phyloP scores from a whole-genome alignment of 2,113 vertebrate species.

The Calidris pugnax region DNA sequence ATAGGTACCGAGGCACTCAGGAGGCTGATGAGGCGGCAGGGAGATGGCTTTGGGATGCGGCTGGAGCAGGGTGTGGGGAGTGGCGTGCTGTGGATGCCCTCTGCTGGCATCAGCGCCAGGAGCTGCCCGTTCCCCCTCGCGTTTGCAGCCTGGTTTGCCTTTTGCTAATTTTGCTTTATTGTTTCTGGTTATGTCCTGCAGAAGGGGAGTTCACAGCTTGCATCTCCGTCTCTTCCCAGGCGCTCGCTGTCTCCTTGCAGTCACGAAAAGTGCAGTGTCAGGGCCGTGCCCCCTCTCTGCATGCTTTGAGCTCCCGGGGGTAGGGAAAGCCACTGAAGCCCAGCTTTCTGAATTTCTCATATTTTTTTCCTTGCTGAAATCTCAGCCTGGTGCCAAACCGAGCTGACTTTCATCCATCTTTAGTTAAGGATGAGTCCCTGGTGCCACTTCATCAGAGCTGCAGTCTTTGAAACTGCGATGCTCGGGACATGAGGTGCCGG shows the following conservation, averaged over 20 bases:
- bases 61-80: not conserved
- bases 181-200: not conserved
- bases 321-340: fast-evolving
- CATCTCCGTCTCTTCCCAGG: not conserved
- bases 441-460: not conserved
- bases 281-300: not conserved
- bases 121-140: fast-evolving
- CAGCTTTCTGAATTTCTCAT: not conserved
- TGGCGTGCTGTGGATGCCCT: not conserved
- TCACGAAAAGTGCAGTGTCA: not conserved
- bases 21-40: not conserved
- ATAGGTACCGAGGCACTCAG: not conserved
- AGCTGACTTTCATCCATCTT: not conserved
- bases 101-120: fast-evolving
- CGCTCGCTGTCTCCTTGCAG: fast-evolving
- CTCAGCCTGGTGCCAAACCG: not conserved
- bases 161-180: not conserved
- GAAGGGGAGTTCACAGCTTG: not conserved
- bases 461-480: not conserved
- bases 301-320: fast-evolving
- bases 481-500: fast-evolving
- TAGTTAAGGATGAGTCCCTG: not conserved
- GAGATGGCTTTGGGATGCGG: not conserved
- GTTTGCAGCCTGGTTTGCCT: not conserved
- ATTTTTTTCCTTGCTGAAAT: not conserved